Base-by-base conservation (phyloP, 2,797 vertebrate genomes). In the Triplophysa yarkandensis region DNA sequence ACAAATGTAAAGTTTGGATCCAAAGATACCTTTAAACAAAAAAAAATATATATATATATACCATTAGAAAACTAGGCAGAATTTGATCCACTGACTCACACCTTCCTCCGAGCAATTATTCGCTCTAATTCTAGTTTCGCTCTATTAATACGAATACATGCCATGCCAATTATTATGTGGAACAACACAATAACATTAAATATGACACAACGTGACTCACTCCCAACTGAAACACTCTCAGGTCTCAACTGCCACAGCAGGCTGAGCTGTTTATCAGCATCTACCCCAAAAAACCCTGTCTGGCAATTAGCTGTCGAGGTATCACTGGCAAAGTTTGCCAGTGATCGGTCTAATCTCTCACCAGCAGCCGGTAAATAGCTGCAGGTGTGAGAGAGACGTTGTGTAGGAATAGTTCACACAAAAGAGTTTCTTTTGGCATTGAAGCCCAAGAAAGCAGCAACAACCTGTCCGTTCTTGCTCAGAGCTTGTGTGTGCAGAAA, bases 381-480 rank as follows among this genome's bases (percentile, higher is more conserved):
- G 77, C 78, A 77, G 76, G 83, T 81, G 58, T 61, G 70, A 34
- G 39, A 21, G 48, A 44, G 52, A 78, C 61, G 75, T 62, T 4
- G 13, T 28, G 58, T 43, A 61, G 50, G 67, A 77, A 75, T 58
- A 39, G 71, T 67, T 65, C 68, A 69, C 83, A 78, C 84, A 30
- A 64, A 58, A 80, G 83, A 83, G 82, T 83, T 72, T 75, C 83
- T 61, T 60, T 39, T 68, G 76, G 72, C 80, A 78, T 21, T 48
- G 55, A 50, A 62, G 34, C 36, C 46, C 52, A 68, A 87, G 87
- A 62, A 66, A 89, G 85, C 86, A 87, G 86, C 78, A 86, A 85
- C 82, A 86, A 86, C 84, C 82, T 85, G 88, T 87, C 86, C 82
- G 79, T 86, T 90, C 87, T 88, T 86, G 88, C 87, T 90, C 65